Evolutionary conservation across 2,888 invertebrate species (phyloP).

Genomic region (Troides helena): DNA sequence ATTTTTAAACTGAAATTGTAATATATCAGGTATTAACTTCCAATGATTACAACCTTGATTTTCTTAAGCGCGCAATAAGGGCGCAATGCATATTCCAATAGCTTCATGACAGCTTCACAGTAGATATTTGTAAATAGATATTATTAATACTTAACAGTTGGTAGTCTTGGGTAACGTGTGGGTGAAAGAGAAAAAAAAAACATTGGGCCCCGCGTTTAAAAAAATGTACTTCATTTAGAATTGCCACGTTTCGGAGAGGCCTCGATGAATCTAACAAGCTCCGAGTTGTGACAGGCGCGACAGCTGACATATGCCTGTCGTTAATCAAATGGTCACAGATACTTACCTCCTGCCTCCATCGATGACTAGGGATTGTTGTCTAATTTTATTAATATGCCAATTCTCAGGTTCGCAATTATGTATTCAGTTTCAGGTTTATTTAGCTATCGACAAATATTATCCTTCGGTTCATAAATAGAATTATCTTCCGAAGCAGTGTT

Average conservation of each 20-base stretch:
- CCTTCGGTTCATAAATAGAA: no score
- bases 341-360: conserved; percentile 48
- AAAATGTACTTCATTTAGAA: conserved; percentile 67
- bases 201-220: conserved; percentile 61
- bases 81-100: neutral
- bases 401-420: neutral
- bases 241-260: conserved; percentile 58
- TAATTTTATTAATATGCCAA: conserved; percentile 5
- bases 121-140: neutral
- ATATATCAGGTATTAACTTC: neutral
- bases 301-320: conserved; percentile 76
- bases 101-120: neutral
- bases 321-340: conserved; percentile 71
- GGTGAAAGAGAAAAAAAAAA: conserved; percentile 57
- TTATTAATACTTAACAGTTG: conserved; percentile 24
- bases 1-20: neutral
- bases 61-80: no score
- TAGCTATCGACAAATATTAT: neutral
- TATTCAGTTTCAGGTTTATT: neutral
- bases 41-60: neutral
- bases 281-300: conserved; percentile 75
- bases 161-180: conserved; percentile 43
- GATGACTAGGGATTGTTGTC: conserved; percentile 5
- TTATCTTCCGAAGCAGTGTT: no score
- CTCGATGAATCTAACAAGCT: conserved; percentile 73